phyloP scores from a whole-genome alignment of 2,888 invertebrate genomes.

The Caenorhabditis zanzibari region DNA sequence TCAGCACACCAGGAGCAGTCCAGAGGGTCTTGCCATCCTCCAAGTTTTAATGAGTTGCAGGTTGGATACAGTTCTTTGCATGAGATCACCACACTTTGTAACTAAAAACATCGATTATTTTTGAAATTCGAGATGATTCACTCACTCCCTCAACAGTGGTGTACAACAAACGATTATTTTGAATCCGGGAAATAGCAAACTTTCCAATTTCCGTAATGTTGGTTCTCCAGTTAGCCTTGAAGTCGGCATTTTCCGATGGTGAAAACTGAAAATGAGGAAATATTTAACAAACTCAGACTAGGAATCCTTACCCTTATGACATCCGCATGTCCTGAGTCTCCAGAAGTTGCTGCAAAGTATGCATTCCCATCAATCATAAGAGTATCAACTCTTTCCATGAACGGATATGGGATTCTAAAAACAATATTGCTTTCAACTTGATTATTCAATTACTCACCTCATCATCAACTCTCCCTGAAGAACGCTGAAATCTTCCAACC shows the following conservation, averaged over 20 bases:
- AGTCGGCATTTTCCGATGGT: slow-evolving; percentile 29
- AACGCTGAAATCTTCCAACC: slow-evolving; percentile 78
- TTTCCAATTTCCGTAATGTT: slow-evolving; percentile 31
- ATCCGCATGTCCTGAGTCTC: slow-evolving; percentile 14
- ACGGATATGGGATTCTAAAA: slow-evolving; percentile 44
- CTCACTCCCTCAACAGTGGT: slow-evolving; percentile 42
- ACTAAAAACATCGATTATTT: slow-evolving; percentile 44
- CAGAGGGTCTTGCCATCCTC: slow-evolving; percentile 73
- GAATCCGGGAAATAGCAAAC: slow-evolving; percentile 29
- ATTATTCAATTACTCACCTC: slow-evolving; percentile 43
- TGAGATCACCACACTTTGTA: slow-evolving; percentile 55
- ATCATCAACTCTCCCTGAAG: slow-evolving; percentile 71
- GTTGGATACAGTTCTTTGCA: slow-evolving; percentile 73
- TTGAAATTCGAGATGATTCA: background rate
- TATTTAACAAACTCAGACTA: no score
- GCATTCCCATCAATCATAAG: slow-evolving; percentile 46
- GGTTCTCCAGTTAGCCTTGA: slow-evolving; percentile 38
- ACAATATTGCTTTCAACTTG: background rate
- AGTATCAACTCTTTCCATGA: background rate
- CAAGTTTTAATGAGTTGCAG: slow-evolving; percentile 67
- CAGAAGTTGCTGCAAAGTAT: slow-evolving; percentile 35
- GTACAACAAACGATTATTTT: slow-evolving; percentile 32
- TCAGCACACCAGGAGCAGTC: slow-evolving; percentile 76
- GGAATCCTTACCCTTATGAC: slow-evolving; percentile 24
- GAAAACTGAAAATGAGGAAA: slow-evolving; percentile 35